These are phyloP conservation scores for Harlomillsia oculata DNA, from an alignment of 1,140 invertebrate species.

Conservation along the genomic window DNA sequence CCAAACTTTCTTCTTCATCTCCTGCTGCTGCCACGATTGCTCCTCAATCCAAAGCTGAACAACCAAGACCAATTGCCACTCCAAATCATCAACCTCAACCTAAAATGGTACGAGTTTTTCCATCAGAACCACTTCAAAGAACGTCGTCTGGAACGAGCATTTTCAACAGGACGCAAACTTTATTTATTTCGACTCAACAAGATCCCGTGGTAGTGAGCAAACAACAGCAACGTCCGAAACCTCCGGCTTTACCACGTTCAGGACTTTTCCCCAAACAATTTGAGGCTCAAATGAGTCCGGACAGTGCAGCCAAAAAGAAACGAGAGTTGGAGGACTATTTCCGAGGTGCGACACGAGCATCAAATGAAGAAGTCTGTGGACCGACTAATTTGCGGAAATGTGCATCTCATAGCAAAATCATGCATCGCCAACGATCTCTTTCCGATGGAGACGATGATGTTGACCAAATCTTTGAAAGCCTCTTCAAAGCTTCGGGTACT, in stretches of 20 bases:
- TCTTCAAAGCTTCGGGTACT: constrained; percentile 37
- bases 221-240: constrained; percentile 36
- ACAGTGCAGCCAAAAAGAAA: constrained; percentile 61
- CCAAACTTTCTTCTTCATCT: constrained; percentile 19
- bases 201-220: constrained; percentile 37
- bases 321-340: constrained; percentile 72
- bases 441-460: constrained; percentile 39
- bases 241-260: constrained; percentile 15
- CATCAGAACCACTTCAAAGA: constrained; percentile 19
- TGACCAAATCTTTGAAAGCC: constrained; percentile 42
- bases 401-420: constrained; percentile 34
- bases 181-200: constrained; percentile 23
- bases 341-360: constrained; percentile 8
- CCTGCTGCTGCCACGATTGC: constrained; percentile 42
- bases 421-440: constrained; percentile 31
- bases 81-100: constrained; percentile 16
- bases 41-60: constrained; percentile 58
- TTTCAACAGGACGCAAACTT: constrained; percentile 26
- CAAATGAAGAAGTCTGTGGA: neutral
- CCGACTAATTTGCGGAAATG: constrained; percentile 15
- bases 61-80: constrained; percentile 40
- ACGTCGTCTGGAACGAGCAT: constrained; percentile 33
- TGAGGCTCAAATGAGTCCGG: constrained; percentile 62
- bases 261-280: constrained; percentile 56
- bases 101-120: constrained; percentile 6